A percentile compares a stretch with the other conserved stretches of the same genome.
These are phyloP conservation scores for Nyctereutes procyonoides DNA, from an alignment of 2,113 vertebrate genomes.

Conservation along the genomic window DNA sequence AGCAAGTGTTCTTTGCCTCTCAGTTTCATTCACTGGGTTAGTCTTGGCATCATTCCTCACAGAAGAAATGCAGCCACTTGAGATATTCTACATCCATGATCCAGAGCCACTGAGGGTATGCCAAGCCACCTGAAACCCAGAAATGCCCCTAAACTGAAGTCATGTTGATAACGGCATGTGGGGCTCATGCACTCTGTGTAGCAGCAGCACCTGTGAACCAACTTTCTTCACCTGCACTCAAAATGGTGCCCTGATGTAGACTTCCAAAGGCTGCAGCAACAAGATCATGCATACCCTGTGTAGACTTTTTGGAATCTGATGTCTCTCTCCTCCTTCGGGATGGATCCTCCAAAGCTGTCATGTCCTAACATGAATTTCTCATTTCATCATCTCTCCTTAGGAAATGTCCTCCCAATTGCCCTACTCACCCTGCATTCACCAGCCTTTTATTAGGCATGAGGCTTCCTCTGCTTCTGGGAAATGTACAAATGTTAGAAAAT, in stretches of 20 bases:
- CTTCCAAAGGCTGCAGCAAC: background rate
- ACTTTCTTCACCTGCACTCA: background rate
- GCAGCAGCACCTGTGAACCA: background rate
- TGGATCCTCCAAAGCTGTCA: background rate
- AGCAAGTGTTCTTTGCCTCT: background rate
- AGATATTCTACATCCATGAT: background rate
- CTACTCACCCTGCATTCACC: background rate
- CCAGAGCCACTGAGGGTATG: background rate
- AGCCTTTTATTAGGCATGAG: background rate
- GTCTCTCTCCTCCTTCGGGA: background rate
- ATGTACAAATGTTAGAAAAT: background rate
- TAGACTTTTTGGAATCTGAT: background rate
- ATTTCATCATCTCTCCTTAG: background rate
- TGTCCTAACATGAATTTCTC: background rate
- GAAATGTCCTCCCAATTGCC: background rate
- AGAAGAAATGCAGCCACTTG: background rate
- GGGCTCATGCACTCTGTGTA: background rate
- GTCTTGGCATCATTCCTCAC: background rate
- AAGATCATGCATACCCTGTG: background rate
- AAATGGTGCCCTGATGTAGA: too few species aligned
- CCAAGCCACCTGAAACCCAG: too few species aligned
- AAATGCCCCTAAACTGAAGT: background rate
- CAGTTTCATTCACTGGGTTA: background rate
- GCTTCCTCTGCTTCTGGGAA: background rate
- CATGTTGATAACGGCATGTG: background rate